Evolutionary conservation across 2,113 vertebrate genomes (phyloP).

Genomic region (Nanorana parkeri): DNA sequence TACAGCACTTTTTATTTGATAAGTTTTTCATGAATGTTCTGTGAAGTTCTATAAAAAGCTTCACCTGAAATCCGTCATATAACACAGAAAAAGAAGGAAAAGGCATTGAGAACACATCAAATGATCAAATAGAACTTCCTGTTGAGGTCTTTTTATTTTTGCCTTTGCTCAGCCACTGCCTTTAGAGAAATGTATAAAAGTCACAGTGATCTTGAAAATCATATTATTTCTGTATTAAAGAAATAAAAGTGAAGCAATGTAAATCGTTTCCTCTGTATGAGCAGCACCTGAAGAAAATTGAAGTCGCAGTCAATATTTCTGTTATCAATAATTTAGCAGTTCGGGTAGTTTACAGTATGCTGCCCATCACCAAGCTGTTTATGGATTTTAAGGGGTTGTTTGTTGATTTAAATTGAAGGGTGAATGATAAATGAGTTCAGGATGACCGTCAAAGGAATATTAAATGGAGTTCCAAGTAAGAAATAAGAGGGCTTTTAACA

Average conservation of each 20-base stretch:
- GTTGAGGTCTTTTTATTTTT: too few relatives aligned
- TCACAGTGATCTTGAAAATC: constrained; percentile 6
- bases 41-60: neutral
- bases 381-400: constrained; percentile 9
- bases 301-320: constrained; percentile 7
- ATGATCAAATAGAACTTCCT: constrained; percentile 2
- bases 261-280: constrained; percentile 6
- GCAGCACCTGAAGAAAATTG: constrained; percentile 22
- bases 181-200: constrained; percentile 31
- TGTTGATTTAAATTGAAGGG: constrained; percentile 21
- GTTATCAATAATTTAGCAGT: constrained; percentile 37
- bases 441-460: neutral
- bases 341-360: neutral
- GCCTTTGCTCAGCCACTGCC: neutral
- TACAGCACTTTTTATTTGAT: neutral
- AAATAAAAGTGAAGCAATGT: constrained; percentile 12
- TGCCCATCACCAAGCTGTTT: neutral
- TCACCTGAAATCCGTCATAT: neutral
- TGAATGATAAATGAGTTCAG: constrained; percentile 19
- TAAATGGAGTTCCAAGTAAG: neutral
- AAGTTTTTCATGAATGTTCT: neutral
- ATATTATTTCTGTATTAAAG: constrained; percentile 12
- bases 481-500: neutral
- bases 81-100: neutral
- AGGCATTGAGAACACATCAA: neutral